Percentiles rank a stretch among this genome's conserved stretches.
Evolutionary conservation across 23 tunicate species (phyloP).

Genomic region (Aplidium turbinatum): DNA sequence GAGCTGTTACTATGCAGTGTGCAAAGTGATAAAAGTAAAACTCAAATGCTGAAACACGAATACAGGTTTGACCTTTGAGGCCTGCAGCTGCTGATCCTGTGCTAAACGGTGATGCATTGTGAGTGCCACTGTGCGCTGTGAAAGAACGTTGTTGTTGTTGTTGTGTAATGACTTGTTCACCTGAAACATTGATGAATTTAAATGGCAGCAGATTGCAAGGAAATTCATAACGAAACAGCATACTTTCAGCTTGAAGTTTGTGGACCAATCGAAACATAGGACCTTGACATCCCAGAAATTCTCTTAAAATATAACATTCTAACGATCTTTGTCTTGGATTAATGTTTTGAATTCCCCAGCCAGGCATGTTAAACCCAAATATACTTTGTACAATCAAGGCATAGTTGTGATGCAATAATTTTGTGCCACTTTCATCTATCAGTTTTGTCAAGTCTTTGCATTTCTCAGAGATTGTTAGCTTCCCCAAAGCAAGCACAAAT

Average conservation of each 20-base stretch:
- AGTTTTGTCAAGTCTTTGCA: conserved; percentile 61
- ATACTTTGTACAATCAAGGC: conserved; percentile 47
- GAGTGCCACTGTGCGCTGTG: background rate
- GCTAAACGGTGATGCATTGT: background rate
- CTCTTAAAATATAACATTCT: conserved; percentile 43
- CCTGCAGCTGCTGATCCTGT: background rate
- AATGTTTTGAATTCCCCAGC: conserved; percentile 49
- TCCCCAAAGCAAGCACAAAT: conserved; percentile 37
- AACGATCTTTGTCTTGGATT: conserved; percentile 29
- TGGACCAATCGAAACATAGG: conserved; percentile 65
- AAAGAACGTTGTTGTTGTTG: background rate
- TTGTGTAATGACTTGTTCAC: background rate
- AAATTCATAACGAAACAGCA: conserved; percentile 50
- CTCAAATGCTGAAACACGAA: conserved; percentile 77
- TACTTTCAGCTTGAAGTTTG: conserved; percentile 55
- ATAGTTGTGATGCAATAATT: conserved; percentile 45
- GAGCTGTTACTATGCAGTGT: conserved; percentile 31
- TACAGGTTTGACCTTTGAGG: conserved; percentile 39
- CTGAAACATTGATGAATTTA: background rate
- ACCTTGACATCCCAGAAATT: conserved; percentile 70
- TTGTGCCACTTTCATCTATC: conserved; percentile 51
- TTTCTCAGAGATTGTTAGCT: conserved; percentile 37
- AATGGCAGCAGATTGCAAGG: conserved; percentile 47
- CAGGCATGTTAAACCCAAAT: conserved; percentile 46
- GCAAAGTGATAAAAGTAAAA: conserved; percentile 78